phyloP scores from a whole-genome alignment of 2,113 vertebrate genomes.

The Dendropsophus ebraccatus region DNA sequence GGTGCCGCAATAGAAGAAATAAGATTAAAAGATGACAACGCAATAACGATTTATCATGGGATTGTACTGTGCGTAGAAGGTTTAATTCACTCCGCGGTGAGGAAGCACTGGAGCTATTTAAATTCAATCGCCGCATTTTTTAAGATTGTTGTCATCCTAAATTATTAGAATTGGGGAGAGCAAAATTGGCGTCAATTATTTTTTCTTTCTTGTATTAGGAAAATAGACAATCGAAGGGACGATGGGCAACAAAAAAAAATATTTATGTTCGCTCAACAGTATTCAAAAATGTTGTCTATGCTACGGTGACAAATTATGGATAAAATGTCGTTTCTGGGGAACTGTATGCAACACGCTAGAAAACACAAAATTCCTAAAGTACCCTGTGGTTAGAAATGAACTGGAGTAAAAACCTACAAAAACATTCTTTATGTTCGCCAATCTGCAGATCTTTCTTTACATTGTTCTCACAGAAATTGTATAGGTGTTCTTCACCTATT shows the following conservation, averaged over 20 bases:
- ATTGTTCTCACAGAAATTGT: background rate
- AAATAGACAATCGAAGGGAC: background rate
- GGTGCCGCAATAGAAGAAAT: constrained; percentile 62
- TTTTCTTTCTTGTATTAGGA: background rate
- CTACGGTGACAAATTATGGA: background rate
- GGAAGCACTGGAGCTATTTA: background rate
- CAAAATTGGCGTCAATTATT: background rate
- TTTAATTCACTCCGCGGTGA: constrained; percentile 16
- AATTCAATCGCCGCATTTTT: constrained; percentile 36
- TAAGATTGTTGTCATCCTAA: constrained; percentile 10
- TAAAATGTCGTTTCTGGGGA: background rate
- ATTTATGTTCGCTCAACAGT: background rate
- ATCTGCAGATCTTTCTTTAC: background rate
- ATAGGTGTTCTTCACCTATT: background rate
- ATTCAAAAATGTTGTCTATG: background rate
- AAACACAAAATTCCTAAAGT: background rate
- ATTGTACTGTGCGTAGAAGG: background rate
- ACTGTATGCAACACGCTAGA: background rate
- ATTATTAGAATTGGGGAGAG: background rate
- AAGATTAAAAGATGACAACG: constrained; percentile 63
- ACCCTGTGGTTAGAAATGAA: background rate
- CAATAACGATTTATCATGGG: constrained; percentile 49
- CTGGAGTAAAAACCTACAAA: background rate
- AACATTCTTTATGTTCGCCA: too few relatives aligned
- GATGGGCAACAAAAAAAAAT: background rate